Conservation (phyloP, 2,888 invertebrate species). For the Diadromus collaris region DNA sequence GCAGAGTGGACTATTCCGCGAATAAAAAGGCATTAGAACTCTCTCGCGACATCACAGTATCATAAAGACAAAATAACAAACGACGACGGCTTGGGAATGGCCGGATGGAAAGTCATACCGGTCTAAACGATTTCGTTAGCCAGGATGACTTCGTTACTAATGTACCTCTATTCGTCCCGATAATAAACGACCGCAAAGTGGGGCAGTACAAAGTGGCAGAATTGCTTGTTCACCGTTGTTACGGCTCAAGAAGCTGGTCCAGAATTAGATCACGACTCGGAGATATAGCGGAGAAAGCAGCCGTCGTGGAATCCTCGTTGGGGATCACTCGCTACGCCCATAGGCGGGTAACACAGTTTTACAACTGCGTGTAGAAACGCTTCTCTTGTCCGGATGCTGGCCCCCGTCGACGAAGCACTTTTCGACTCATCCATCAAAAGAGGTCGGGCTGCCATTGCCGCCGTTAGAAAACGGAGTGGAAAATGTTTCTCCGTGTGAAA, state of each 20-base stretch:
- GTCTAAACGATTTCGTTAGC: background rate
- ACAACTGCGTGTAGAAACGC: background rate
- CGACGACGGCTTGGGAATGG: background rate
- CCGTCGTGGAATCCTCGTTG: constrained; percentile 13
- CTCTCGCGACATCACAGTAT: no score
- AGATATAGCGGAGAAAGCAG: background rate
- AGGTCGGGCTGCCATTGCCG: constrained; percentile 2
- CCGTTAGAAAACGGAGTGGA: constrained; percentile 6
- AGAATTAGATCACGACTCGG: constrained; percentile 38
- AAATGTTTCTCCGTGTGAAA: background rate
- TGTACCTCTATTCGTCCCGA: background rate
- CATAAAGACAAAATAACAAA: no score
- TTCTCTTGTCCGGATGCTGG: constrained; percentile 5
- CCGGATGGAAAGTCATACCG: background rate
- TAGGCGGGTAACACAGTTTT: background rate
- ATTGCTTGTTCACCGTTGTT: background rate
- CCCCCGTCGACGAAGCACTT: constrained; percentile 31
- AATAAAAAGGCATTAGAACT: no score
- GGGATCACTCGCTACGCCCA: constrained; percentile 11
- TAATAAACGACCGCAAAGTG: background rate
- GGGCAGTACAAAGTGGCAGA: background rate
- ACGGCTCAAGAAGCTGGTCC: constrained; percentile 14
- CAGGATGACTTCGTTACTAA: background rate
- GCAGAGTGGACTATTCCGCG: no score
- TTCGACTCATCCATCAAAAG: constrained; percentile 37